These are phyloP conservation scores for Ciconia maguari DNA, from an alignment of 2,113 vertebrate species.

Conservation along the genomic window DNA sequence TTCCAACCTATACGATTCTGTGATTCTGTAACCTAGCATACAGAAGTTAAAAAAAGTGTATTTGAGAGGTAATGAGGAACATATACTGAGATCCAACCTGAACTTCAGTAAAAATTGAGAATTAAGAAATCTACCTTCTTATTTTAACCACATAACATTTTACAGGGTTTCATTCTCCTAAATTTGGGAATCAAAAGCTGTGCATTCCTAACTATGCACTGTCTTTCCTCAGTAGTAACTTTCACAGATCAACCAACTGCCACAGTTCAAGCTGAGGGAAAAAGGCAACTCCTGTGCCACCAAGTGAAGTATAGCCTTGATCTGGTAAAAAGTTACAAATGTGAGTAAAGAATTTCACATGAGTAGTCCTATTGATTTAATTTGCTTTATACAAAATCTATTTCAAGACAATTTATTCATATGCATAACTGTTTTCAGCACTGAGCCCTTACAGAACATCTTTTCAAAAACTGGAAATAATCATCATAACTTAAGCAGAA, in stretches of 20 bases:
- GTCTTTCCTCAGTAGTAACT: background rate
- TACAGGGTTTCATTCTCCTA: background rate
- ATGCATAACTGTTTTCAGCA: background rate
- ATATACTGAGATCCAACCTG: background rate
- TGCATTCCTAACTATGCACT: background rate
- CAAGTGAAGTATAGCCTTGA: background rate
- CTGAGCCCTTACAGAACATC: background rate
- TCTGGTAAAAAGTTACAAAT: background rate
- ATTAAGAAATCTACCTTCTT: background rate
- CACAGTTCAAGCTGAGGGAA: background rate
- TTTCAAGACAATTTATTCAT: background rate
- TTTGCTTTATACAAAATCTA: background rate
- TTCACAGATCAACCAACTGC: background rate
- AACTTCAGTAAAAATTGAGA: background rate
- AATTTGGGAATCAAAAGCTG: background rate
- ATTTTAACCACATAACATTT: background rate
- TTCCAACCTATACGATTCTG: too few species aligned
- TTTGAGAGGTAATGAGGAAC: background rate
- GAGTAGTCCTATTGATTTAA: background rate
- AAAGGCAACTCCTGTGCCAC: background rate
- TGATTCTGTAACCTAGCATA: too few species aligned
- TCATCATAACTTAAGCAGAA: background rate
- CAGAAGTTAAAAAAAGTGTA: rapidly evolving
- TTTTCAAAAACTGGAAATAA: background rate
- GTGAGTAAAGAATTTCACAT: background rate